phyloP scores from a whole-genome alignment of 2,888 invertebrate species.

The Trileptium ribeirensis region DNA sequence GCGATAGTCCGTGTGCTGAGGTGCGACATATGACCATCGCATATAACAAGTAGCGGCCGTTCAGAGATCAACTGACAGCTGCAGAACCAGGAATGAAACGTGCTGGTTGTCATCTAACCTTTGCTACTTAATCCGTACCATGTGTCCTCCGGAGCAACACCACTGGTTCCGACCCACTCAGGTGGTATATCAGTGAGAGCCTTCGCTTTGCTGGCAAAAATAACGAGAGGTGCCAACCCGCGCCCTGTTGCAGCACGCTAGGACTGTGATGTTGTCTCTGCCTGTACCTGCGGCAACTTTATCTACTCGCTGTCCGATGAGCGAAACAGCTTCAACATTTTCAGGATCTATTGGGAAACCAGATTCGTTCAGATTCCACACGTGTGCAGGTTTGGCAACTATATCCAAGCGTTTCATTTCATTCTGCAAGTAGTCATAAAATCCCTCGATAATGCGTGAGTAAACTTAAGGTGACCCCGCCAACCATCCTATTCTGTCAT shows the following conservation, averaged over 20 bases:
- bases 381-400: not conserved
- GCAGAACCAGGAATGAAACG: not conserved
- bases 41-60: not conserved
- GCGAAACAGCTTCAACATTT: not conserved
- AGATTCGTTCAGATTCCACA: conserved; percentile 3
- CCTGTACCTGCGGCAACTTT: not conserved
- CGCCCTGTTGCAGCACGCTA: not conserved
- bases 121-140: not conserved
- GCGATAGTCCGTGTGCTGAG: not conserved
- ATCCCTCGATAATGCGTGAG: too few species aligned
- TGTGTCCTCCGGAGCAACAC: not conserved
- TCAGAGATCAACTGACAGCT: not conserved
- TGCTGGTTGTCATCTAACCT: not conserved
- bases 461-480: too few species aligned
- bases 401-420: not conserved
- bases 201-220: not conserved
- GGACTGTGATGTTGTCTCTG: not conserved
- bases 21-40: conserved; percentile 3
- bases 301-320: not conserved
- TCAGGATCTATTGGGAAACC: not conserved
- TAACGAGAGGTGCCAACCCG: not conserved
- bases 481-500: too few species aligned
- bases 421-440: not conserved
- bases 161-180: not conserved
- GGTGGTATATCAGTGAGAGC: not conserved